Evolutionary conservation across 2,113 vertebrate species (phyloP), one percentile per base, ranked within the genome.

Genomic region (Rana temporaria): DNA sequence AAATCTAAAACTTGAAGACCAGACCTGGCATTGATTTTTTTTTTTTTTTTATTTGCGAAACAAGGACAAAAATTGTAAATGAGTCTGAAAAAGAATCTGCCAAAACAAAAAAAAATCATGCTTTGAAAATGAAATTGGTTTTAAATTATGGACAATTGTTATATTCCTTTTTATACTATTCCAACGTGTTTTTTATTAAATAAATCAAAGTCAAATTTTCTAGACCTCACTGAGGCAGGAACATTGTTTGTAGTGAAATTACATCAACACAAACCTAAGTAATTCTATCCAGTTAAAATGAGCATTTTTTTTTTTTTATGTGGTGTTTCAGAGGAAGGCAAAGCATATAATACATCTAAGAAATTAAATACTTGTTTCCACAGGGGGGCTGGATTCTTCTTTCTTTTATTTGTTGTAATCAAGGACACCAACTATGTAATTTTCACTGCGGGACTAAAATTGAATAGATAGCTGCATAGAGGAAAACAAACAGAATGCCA

Each of bases 321-420:
- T 67, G 34, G 14, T 24, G 4, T 59, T 63, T 74, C n/a, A 42
- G 63, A 82, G 16, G n/a, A 65, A 82, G 70, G 42, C 48, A 81
- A 66, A 66, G 60, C 19, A 56, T 66, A 55, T 38, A 67, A 66
- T 75, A 75, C 63, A 59, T 59, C 30, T 60, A 48, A 76, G 53
- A 68, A 76, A 82, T 82, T 67, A 82, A 82, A 82, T 76, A 66
- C 52, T 19, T 82, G 70, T 82, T 82, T 82, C 72, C 72, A 76
- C 72, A 59, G 60, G 64, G 60, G 60, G 80, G 81, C 42, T 30
- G 71, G 52, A 64, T 74, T 53, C 71, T 73, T 65, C 72, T 56
- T 82, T 72, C 62, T 42, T 57, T 67, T 82, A 82, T 82, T 82
- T 82, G 52, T 75, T 76, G 72, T 82, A 82, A 82, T 82, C 72